Percentiles rank a stretch among this genome's conserved stretches.
Evolutionary conservation across 92 coral and sea anemone genomes (phyloP).

Genomic region (Zoanthus gigantus): DNA sequence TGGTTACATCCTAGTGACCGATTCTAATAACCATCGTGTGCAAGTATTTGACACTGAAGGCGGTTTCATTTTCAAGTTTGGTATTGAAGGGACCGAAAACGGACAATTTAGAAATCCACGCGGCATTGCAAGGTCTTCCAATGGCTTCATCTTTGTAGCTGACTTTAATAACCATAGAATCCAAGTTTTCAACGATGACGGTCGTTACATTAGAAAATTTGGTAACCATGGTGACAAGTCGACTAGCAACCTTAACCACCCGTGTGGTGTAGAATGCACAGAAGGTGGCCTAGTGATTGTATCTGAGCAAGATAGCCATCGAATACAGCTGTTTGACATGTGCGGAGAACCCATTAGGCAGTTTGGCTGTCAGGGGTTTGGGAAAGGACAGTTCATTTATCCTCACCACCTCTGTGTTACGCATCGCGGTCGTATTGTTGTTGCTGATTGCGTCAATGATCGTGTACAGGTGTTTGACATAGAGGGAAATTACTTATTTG

Average conservation of each 20-base stretch:
- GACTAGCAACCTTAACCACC: constrained; percentile 85
- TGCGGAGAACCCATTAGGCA: constrained; percentile 85
- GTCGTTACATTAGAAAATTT: constrained; percentile 87
- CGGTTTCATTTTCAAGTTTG: constrained; percentile 90
- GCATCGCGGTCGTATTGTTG: constrained; percentile 80
- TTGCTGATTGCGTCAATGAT: constrained; percentile 98
- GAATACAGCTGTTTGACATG: constrained; percentile 85
- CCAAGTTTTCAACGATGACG: constrained; percentile 94
- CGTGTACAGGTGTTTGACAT: constrained; percentile 92
- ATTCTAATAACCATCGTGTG: constrained; percentile 91
- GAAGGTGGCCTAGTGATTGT: constrained; percentile 88
- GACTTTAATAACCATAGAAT: constrained; percentile 92
- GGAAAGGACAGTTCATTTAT: constrained; percentile 87
- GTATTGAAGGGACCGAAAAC: constrained; percentile 82
- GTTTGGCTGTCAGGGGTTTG: constrained; percentile 91
- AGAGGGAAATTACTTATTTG: constrained; percentile 78
- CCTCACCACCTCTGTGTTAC: constrained; percentile 91
- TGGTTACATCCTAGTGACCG: constrained; percentile 83
- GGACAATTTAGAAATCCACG: constrained; percentile 92
- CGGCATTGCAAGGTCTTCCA: constrained; percentile 79
- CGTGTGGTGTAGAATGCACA: constrained; percentile 91
- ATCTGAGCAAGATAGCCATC: constrained; percentile 92
- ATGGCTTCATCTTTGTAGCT: constrained; percentile 94
- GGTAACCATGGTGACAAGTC: constrained; percentile 77
- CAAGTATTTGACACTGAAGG: constrained; percentile 96